Evolutionary conservation across 2,113 vertebrate genomes (phyloP), one percentile per base, ranked within the genome.

Genomic region (Chlorodrepanis virens): DNA sequence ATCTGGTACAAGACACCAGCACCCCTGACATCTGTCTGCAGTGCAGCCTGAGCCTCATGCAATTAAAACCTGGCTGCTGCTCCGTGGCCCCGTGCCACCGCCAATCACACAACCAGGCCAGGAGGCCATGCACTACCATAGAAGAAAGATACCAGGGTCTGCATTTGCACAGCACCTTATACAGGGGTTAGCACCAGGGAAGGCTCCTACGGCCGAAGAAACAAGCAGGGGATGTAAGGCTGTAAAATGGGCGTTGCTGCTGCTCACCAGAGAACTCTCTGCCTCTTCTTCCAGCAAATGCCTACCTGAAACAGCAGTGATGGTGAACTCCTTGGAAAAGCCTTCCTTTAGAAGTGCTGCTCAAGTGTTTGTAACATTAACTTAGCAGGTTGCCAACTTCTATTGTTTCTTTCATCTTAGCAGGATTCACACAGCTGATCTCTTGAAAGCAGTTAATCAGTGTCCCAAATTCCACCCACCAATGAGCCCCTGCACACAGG

Each of bases 401-500:
- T 92, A 35, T 47, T 76, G 24, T 57, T 80, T 52, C 49, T 52
- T 72, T 49, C 70, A 27, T 76, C 68, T 60, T 49, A 72, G 65
- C 40, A 72, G 78, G 37, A 87, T 83, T 72, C 13, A 22, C 29
- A 88, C 45, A 93, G 72, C 29, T 68, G 83, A 91, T 83, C 93
- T 90, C 94, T 94, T 79, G 54, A 97, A 98, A 95, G 87, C 90
- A 96, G 97, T 97, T 97, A 97, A 97, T 97, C 94, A 83, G 81
- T 56, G 69, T 75, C 96, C 96, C 88, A 91, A 98, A 98, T 98
- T 96, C 93, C 69, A 64, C 91, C 45, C 83, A 92, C 94, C 96
- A 86, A 89, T 80, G 50, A 96, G 83, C 50, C 60, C 70, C 59
- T 44, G 54, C 12, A 44, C 56, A 75, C 52, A 95, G 92, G 83